A percentile compares a stretch with the other conserved stretches of the same genome.
These are phyloP conservation scores for Podabrus alpinus DNA, from an alignment of 2,888 invertebrate genomes.

Conservation along the genomic window DNA sequence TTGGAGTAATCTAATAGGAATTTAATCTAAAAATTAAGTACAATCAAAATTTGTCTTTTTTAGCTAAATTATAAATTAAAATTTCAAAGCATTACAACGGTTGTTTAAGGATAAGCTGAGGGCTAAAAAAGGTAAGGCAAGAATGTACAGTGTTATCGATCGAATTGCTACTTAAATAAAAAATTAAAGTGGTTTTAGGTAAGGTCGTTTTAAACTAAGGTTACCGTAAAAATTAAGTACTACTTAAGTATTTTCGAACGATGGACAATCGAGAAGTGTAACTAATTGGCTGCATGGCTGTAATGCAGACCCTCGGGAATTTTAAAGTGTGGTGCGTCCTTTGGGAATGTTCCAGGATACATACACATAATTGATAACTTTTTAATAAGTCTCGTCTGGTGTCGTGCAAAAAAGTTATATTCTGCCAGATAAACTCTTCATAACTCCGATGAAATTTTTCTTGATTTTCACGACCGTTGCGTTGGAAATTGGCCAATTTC, in stretches of 20 bases:
- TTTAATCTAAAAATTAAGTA: no score
- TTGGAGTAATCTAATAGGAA: no score
- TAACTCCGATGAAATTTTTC: not conserved
- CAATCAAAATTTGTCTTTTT: no score
- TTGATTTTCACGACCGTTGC: not conserved
- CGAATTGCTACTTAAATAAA: not conserved
- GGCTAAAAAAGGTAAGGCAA: no score
- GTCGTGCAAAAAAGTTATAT: not conserved
- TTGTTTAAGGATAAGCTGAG: no score
- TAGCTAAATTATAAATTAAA: no score
- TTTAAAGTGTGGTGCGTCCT: not conserved
- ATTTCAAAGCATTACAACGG: no score
- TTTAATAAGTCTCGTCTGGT: not conserved
- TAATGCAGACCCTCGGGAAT: not conserved
- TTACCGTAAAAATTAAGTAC: not conserved
- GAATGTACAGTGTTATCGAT: no score
- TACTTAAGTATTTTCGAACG: not conserved
- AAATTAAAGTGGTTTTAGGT: not conserved
- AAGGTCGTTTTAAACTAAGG: not conserved
- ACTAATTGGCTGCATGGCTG: not conserved
- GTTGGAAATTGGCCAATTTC: not conserved
- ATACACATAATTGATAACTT: not conserved
- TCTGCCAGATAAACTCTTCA: not conserved
- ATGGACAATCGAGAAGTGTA: not conserved
- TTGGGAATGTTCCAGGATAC: not conserved